A percentile compares a stretch with the other conserved stretches of the same genome.
Conservation (phyloP, 2,888 invertebrate species). For the Oligia fasciuncula region DNA sequence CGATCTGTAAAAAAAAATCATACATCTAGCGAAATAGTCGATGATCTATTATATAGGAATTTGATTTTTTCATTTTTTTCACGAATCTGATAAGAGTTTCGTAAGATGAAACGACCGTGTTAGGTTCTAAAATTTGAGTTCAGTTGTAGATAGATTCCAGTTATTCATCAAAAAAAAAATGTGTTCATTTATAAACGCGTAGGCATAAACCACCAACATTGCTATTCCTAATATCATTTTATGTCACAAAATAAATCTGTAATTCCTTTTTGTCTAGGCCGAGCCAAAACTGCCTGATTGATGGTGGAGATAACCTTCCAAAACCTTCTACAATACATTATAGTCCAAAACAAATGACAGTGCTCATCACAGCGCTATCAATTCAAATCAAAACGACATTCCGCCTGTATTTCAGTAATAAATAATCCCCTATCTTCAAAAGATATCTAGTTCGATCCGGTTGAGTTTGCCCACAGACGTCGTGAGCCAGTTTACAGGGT, state of each 20-base stretch:
- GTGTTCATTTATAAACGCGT: not conserved
- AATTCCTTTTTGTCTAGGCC: conserved; percentile 11
- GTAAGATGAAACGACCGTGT: too few relatives aligned
- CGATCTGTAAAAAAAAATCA: too few relatives aligned
- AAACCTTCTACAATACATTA: conserved; percentile 26
- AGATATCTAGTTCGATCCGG: conserved; percentile 58
- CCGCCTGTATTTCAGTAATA: conserved; percentile 33
- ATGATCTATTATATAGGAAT: too few relatives aligned
- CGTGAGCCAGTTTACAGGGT: conserved; percentile 70
- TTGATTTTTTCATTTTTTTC: too few relatives aligned
- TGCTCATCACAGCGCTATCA: conserved; percentile 43
- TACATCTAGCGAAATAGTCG: too few relatives aligned
- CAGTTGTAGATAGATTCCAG: too few relatives aligned
- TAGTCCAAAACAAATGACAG: conserved; percentile 43
- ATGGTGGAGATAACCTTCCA: conserved; percentile 47
- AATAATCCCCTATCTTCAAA: conserved; percentile 46
- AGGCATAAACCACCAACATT: not conserved
- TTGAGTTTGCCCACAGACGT: conserved; percentile 59
- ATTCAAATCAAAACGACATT: conserved; percentile 53
- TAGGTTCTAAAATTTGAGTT: too few relatives aligned
- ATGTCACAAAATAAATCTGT: conserved; percentile 13
- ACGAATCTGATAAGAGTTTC: too few relatives aligned
- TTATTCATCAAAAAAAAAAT: too few relatives aligned
- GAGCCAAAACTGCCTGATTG: conserved; percentile 32
- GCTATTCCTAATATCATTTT: not conserved